Conservation (phyloP, 1,140 invertebrate species). For the Bombus sibiricus region DNA sequence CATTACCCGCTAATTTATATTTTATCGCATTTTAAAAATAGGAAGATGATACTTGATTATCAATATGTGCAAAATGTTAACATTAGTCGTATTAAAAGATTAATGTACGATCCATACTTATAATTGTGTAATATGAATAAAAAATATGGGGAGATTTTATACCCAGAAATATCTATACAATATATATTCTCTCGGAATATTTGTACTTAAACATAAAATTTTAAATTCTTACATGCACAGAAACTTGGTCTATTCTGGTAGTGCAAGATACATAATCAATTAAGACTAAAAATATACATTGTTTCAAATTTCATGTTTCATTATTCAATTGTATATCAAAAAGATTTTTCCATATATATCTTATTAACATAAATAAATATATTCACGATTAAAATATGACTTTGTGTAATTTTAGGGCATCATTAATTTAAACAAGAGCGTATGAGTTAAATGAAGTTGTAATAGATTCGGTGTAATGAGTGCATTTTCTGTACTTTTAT, state of each 20-base stretch:
- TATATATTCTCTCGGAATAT: neutral
- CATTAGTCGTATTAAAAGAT: neutral
- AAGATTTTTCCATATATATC: neutral
- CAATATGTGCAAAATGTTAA: neutral
- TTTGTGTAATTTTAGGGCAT: neutral
- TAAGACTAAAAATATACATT: neutral
- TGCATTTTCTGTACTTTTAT: conserved; percentile 27
- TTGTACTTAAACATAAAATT: neutral
- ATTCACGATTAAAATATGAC: neutral
- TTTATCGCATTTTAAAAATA: neutral
- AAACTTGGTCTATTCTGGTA: neutral
- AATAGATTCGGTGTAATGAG: conserved; percentile 34
- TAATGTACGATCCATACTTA: neutral
- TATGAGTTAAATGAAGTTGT: neutral
- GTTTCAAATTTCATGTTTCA: neutral
- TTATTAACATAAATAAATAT: neutral
- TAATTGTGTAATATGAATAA: neutral
- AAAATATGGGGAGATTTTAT: conserved; percentile 12
- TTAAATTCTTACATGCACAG: neutral
- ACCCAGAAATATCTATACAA: neutral
- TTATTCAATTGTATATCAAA: neutral
- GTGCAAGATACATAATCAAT: neutral
- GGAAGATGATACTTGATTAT: conserved; percentile 10
- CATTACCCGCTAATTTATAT: conserved; percentile 38
- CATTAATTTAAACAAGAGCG: neutral